A percentile compares a stretch with the other conserved stretches of the same genome.
Conservation (phyloP, 2,797 vertebrate genomes). For the Acipenser transmontanus region DNA sequence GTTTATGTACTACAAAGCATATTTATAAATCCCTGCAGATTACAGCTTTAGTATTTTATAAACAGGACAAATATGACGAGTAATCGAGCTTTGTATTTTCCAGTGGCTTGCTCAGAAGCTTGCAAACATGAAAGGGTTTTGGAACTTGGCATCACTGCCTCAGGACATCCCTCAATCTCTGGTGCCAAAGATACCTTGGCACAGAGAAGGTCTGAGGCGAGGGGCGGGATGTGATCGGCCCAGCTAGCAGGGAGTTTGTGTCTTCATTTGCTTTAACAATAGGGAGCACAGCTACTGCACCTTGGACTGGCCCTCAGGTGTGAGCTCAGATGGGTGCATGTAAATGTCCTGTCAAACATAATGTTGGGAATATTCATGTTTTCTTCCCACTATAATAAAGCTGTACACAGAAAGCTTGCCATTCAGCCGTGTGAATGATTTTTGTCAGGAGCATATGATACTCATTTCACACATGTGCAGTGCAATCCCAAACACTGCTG, state of each 20-base stretch:
- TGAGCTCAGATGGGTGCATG: constrained; percentile 72
- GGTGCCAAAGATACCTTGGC: constrained; percentile 68
- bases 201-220: constrained; percentile 63
- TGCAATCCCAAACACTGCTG: neutral
- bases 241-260: constrained; percentile 68
- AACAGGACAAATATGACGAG: constrained; percentile 33
- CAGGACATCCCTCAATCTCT: constrained; percentile 76
- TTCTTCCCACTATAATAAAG: constrained; percentile 61
- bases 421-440: neutral
- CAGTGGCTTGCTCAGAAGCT: constrained; percentile 45
- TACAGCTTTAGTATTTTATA: constrained; percentile 50
- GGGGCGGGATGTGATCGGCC: constrained; percentile 62
- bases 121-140: constrained; percentile 62
- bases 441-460: constrained; percentile 7
- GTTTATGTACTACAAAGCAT: constrained; percentile 69
- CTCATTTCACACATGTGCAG: neutral
- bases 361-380: constrained; percentile 66
- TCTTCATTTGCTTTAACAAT: constrained; percentile 76
- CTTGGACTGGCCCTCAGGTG: constrained; percentile 72
- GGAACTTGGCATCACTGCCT: constrained; percentile 65
- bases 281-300: constrained; percentile 58
- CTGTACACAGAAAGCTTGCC: constrained; percentile 52
- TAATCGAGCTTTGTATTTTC: constrained; percentile 18
- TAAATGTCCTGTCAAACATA: constrained; percentile 68
- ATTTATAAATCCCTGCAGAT: constrained; percentile 67